These are phyloP conservation scores for Neoscelio sp. DNA, from an alignment of 2,888 invertebrate species.

Conservation along the genomic window DNA sequence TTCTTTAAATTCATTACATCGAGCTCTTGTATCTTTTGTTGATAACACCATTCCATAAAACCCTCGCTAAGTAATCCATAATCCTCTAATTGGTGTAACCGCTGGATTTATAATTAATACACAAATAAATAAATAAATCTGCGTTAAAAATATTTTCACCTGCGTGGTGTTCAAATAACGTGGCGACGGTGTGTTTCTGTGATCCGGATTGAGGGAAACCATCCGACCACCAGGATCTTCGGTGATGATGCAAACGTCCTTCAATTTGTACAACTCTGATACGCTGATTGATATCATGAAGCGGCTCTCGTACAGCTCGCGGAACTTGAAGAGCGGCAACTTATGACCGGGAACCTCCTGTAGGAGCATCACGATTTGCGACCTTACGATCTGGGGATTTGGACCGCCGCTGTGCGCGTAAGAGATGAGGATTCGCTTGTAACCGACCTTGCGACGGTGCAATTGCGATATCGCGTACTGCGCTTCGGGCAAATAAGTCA, in stretches of 20 bases:
- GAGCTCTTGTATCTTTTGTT: no score
- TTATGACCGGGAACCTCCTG: slow-evolving; percentile 90
- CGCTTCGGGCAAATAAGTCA: slow-evolving; percentile 89
- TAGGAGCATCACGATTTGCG: slow-evolving; percentile 89
- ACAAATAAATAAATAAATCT: no score
- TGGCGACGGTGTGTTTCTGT: slow-evolving; percentile 85
- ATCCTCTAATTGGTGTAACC: no score
- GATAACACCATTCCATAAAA: no score
- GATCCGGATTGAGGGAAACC: slow-evolving; percentile 87
- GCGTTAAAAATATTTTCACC: slow-evolving; percentile 69
- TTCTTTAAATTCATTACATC: no score
- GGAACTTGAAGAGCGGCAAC: slow-evolving; percentile 91
- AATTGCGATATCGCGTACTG: slow-evolving; percentile 91
- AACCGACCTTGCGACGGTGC: slow-evolving; percentile 92
- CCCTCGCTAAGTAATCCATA: no score
- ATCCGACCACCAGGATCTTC: slow-evolving; percentile 89
- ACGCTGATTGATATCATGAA: slow-evolving; percentile 90
- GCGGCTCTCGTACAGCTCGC: slow-evolving; percentile 92
- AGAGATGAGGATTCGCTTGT: slow-evolving; percentile 91
- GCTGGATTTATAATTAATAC: no score
- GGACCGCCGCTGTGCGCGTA: slow-evolving; percentile 87
- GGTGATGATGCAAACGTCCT: slow-evolving; percentile 90
- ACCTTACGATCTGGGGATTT: slow-evolving; percentile 87
- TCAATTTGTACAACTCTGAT: slow-evolving; percentile 89
- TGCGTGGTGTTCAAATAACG: slow-evolving; percentile 78